Conservation (phyloP, 1,140 invertebrate species). For the Ceratosolen solmsi region DNA sequence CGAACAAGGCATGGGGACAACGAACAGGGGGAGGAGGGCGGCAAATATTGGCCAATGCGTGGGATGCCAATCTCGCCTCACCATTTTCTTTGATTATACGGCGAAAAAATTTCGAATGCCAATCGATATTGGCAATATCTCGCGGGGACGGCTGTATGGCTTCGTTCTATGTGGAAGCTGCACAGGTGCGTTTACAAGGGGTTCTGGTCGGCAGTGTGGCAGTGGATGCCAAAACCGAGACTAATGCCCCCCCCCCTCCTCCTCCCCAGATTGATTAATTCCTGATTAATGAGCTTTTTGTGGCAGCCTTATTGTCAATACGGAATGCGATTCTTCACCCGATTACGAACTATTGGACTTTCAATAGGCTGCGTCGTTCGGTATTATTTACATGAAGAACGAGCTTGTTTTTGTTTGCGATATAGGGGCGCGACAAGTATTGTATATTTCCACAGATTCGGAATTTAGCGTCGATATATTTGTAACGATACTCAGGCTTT, state of each 20-base stretch:
- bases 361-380: neutral
- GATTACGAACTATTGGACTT: neutral
- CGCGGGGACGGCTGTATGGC: neutral
- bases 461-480: too few relatives aligned
- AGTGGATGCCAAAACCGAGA: conserved; percentile 6
- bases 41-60: too few relatives aligned
- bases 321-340: neutral
- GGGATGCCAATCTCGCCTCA: too few relatives aligned
- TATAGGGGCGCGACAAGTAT: too few relatives aligned
- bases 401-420: too few relatives aligned
- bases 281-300: conserved; percentile 42
- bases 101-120: neutral
- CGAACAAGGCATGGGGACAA: too few relatives aligned
- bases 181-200: conserved; percentile 7
- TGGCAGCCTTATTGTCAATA: neutral
- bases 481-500: too few relatives aligned
- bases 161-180: neutral
- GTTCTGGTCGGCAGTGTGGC: neutral
- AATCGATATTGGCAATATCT: conserved; percentile 35
- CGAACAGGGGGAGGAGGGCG: too few relatives aligned
- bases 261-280: conserved; percentile 41
- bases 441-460: too few relatives aligned
- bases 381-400: too few relatives aligned
- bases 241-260: too few relatives aligned
- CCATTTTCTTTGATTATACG: too few relatives aligned